Evolutionary conservation across 2,888 invertebrate species (phyloP), one percentile per base, ranked within the genome.

Genomic region (Dugesia japonica): DNA sequence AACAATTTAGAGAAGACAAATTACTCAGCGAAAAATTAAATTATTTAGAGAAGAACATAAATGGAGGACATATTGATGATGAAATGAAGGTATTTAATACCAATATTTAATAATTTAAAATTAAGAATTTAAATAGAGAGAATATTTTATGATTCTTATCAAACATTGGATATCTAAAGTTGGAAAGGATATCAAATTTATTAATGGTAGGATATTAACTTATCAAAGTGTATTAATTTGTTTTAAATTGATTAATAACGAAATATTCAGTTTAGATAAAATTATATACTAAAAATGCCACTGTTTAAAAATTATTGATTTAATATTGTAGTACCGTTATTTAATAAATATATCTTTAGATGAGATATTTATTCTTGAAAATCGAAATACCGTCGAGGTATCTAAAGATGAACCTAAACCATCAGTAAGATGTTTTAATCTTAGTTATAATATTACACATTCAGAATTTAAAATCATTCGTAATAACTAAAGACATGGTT

Each of bases 361-460:
- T n/a, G 56, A 56, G n/a, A n/a, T 56, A 56, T 56, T 56, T n/a
- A 56, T 56, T 56, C 23, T 56, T 9, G 56, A 56, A 56, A 56
- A 56, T 56, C 4, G n/a, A 23, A 56, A 56, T 9, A n/a, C 4
- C 17, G 56, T 31, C 13, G 13, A 4, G 13, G 31, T 56, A 56
- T n/a, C 56, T 1, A 17, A 38, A 13, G 17, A 13, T 38, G 7
- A 56, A 56, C 9, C 7, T 4, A n/a, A 56, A 7, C 4, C 7
- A 7, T 31, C 31, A 7, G n/a, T n/a, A n/a, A n/a, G n/a, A n/a
- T n/a, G n/a, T n/a, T n/a, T n/a, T n/a, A n/a, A n/a, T n/a, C n/a
- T n/a, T n/a, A n/a, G n/a, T n/a, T n/a, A n/a, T n/a, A n/a, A n/a
- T n/a, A n/a, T n/a, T n/a, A n/a, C n/a, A 56, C n/a, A n/a, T 20